Evolutionary conservation across 2,797 vertebrate genomes (phyloP).

Genomic region (Rhinoraja longicauda): DNA sequence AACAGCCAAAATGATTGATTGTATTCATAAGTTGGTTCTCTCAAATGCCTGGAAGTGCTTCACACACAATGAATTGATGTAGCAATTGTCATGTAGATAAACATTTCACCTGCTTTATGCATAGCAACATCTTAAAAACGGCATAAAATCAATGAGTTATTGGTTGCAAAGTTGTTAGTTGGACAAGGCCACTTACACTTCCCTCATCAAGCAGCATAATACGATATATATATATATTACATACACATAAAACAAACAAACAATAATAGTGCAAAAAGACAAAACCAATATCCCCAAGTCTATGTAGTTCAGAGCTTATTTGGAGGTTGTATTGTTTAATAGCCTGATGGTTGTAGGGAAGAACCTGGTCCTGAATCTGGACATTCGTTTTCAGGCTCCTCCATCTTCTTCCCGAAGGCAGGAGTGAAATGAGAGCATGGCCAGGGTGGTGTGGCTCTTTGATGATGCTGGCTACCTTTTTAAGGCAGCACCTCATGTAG

Average conservation of each 20-base stretch:
- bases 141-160: not conserved
- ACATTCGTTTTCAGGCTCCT: too few species aligned
- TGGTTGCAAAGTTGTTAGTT: not conserved
- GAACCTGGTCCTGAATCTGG: too few species aligned
- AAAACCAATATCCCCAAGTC: too few species aligned
- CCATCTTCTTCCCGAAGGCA: too few species aligned
- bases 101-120: not conserved
- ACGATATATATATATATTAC: not conserved
- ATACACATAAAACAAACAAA: too few species aligned
- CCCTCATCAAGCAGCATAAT: not conserved
- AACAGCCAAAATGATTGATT: not conserved
- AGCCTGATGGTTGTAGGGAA: too few species aligned
- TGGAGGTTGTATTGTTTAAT: too few species aligned
- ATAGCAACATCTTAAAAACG: not conserved
- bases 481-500: not conserved
- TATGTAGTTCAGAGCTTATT: too few species aligned
- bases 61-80: not conserved
- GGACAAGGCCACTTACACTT: too few species aligned
- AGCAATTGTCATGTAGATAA: constrained; percentile 19
- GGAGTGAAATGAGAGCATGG: too few species aligned
- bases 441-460: too few species aligned
- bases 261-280: too few species aligned
- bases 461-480: not conserved
- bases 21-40: not conserved
- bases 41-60: not conserved